Base-by-base conservation (phyloP, 2,113 vertebrate species). In the Chlamydotis undulata region DNA sequence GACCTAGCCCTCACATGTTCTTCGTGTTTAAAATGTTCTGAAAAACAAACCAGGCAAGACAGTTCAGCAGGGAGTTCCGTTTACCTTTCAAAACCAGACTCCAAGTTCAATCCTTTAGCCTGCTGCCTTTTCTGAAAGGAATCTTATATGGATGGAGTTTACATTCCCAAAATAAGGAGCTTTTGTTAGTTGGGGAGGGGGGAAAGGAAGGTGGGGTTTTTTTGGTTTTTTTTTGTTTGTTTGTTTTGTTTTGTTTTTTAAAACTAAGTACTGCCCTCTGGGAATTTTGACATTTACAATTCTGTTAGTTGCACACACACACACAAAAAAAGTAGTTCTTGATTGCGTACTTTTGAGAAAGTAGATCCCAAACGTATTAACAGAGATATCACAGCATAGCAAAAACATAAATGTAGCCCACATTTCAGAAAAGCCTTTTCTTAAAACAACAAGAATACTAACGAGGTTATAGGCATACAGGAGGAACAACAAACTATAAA, bases 41-140 rank as follows among this genome's bases (percentile, higher is more conserved):
- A 77, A 95, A 96, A 96, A 75, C 56, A 95, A 95, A 85, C 19
- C 80, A 93, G 47, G 68, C 83, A 78, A 90, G 70, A 5, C 41
- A 88, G 65, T 55, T 75, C 60, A 87, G 41, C 45, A 78, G 15
- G 24, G 37, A 87, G 80, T n/a, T 93, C 35, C 70, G 67, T 86
- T 68, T 50, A 64, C 15, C 24, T 70, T 84, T 83, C 45, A 94
- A 87, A 91, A 90, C 25, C 33, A 55, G 9, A 74, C 1, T 22
- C 33, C 3, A 1, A 87, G 13, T 52, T 82, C 31, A 93, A 31
- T 31, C 52, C 33, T 65, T 82, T 16, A 87, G 33, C 19, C 77
- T 61, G 7, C 31, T 83, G 23, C 23, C 63, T 88, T 41, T 84
- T 78, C 70, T 70, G 17, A 26, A 75, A 47, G 8, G 3, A 47